phyloP scores from a whole-genome alignment of 2,888 invertebrate genomes.

The Drosophila sordidapex region DNA sequence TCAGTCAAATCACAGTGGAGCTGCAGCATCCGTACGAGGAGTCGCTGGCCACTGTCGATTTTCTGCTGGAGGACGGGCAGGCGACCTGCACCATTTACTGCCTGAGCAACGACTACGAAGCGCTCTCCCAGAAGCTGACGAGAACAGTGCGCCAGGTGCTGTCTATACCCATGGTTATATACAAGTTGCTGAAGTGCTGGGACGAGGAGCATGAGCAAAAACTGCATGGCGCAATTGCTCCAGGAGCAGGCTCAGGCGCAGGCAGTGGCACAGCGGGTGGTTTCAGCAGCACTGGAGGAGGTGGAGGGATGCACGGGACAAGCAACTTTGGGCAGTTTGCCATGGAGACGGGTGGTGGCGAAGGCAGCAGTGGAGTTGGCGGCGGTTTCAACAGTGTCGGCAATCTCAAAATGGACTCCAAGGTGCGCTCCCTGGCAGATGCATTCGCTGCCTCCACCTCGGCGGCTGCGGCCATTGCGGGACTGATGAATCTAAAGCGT shows the following conservation, averaged over 20 bases:
- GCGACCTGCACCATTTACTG: conserved; percentile 92
- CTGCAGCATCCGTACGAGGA: conserved; percentile 97
- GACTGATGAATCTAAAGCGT: conserved; percentile 63
- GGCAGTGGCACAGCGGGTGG: conserved; percentile 43
- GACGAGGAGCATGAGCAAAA: conserved; percentile 89
- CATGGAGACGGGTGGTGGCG: conserved; percentile 32
- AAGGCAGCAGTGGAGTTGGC: conserved; percentile 20
- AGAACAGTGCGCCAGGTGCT: conserved; percentile 93
- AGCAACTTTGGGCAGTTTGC: conserved; percentile 47
- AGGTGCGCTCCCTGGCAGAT: conserved; percentile 66
- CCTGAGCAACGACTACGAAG: conserved; percentile 86
- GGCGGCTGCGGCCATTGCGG: conserved; percentile 68
- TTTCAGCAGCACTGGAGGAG: conserved; percentile 30
- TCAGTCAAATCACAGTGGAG: conserved; percentile 95
- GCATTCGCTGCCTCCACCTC: conserved; percentile 72
- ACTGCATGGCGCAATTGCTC: conserved; percentile 63
- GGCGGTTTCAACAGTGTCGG: conserved; percentile 38
- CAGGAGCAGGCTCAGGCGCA: conserved; percentile 29
- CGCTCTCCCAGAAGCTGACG: conserved; percentile 84
- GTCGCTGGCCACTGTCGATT: conserved; percentile 95
- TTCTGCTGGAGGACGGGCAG: conserved; percentile 92
- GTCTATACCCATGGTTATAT: conserved; percentile 96
- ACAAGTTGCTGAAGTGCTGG: conserved; percentile 94
- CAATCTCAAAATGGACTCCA: conserved; percentile 71
- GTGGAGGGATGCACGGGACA: conserved; percentile 31